These are phyloP conservation scores for Dissostichus mawsoni DNA, from an alignment of 2,113 vertebrate genomes.

Conservation along the genomic window DNA sequence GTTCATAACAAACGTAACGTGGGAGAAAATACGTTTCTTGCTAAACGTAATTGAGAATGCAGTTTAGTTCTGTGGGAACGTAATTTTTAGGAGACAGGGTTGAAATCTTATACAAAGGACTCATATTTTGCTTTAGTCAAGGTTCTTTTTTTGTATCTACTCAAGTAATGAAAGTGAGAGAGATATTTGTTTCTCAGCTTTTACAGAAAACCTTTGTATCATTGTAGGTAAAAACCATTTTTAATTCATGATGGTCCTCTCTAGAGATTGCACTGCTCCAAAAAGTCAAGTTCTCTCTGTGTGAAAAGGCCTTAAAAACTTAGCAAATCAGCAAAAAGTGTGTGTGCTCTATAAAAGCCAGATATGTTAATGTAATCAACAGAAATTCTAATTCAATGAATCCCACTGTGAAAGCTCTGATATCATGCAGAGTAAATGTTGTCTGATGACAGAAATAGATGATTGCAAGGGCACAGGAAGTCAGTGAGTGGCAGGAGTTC, in stretches of 20 bases:
- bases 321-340: background rate
- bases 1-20: no score
- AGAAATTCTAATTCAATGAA: conserved; percentile 27
- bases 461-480: background rate
- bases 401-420: conserved; percentile 1
- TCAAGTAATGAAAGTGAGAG: conserved; percentile 2
- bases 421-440: conserved; percentile 13
- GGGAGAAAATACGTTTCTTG: no score
- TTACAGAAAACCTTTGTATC: conserved; percentile 3
- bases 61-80: no score
- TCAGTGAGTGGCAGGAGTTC: no score
- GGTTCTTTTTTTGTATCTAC: conserved; percentile 18
- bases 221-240: background rate
- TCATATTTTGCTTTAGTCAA: background rate
- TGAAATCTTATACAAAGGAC: conserved; percentile 5
- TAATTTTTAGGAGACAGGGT: no score
- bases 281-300: background rate
- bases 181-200: conserved; percentile 2
- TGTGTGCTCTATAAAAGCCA: background rate
- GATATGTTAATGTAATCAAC: conserved; percentile 47
- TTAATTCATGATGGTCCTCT: conserved; percentile 8
- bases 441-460: conserved; percentile 8
- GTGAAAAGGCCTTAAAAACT: conserved; percentile 4
- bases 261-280: background rate
- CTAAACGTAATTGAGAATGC: no score